Percentiles rank a stretch among this genome's conserved stretches.
Evolutionary conservation across 92 coral and sea anemone genomes (phyloP).

Genomic region (Paramuricea clavata): DNA sequence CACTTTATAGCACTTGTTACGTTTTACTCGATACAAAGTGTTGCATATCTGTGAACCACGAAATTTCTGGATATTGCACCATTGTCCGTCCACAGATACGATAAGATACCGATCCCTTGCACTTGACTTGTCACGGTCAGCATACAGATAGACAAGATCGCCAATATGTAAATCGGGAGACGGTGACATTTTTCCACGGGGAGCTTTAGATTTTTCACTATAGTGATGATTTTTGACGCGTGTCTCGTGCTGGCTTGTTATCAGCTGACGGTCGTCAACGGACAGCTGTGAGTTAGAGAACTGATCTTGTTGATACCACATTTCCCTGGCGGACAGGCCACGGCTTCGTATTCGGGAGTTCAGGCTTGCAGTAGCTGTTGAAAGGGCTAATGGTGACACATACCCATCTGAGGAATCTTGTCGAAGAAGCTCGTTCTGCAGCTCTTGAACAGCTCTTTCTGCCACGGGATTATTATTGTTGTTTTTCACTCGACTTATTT

Average conservation of each 20-base stretch:
- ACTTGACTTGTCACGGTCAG: conserved; percentile 51
- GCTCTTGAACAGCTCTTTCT: conserved; percentile 41
- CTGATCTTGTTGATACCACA: conserved; percentile 40
- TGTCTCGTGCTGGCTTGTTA: conserved; percentile 7
- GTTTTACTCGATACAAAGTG: conserved; percentile 38
- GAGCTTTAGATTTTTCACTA: conserved; percentile 21
- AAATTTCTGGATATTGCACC: conserved; percentile 47
- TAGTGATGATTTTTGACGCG: conserved; percentile 30
- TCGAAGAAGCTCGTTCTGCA: conserved; percentile 31
- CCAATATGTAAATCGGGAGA: conserved; percentile 34
- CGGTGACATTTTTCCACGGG: not conserved
- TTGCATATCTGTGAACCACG: conserved; percentile 31
- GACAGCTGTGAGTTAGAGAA: no score
- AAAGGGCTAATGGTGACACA: conserved; percentile 21
- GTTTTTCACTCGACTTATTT: conserved; percentile 31
- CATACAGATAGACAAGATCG: conserved; percentile 54
- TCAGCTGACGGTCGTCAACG: no score
- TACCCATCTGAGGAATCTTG: conserved; percentile 7
- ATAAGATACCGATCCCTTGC: conserved; percentile 47
- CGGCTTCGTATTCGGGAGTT: conserved; percentile 37
- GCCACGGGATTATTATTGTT: conserved; percentile 44
- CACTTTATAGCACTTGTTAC: not conserved
- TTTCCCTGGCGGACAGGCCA: conserved; percentile 42
- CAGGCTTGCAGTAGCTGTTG: conserved; percentile 31
- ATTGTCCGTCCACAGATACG: conserved; percentile 28